Evolutionary conservation across 2,113 vertebrate species (phyloP), one percentile per base, ranked within the genome.

Genomic region (Glareola pratincola): DNA sequence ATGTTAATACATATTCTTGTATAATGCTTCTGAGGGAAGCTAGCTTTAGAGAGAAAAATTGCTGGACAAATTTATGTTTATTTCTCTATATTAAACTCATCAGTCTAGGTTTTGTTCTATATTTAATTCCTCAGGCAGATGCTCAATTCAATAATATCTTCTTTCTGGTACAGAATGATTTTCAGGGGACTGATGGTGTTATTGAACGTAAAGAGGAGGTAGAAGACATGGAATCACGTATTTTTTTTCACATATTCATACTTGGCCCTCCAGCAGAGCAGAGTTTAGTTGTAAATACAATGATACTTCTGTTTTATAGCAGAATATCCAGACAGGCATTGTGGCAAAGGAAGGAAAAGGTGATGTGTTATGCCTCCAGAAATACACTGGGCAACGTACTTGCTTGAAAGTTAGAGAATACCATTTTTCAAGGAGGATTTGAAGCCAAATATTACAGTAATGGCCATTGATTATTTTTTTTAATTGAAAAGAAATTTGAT

Each of bases 31-130:
- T 86, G 37, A 76, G 63, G 21, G 6, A 88, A 85, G 30, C 54
- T 83, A 57, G 56, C 79, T 90, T 88, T 83, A 67, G 79, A 74
- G 43, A 74, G 88, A 92, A 93, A 92, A 97, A 86, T 36, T 62
- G 41, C 18, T 74, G 64, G 67, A 83, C 86, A 82, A 91, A 94
- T 78, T 68, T 5, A 32, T 93, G 37, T 82, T 92, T 95, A 76
- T 94, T 95, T 94, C 69, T 94, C 1, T 68, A 45, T 94, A 93
- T 96, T 92, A 93, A 96, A 66, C 45, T 22, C 47, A 85, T 96
- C 71, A 63, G 48, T 95, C 93, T 85, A 79, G 32, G 43, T 83
- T 94, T 81, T 86, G 37, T 88, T 88, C 78, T 19, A 14, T 83
- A 64, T 73, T 48, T 88, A 88, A 59, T 74, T 94, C 71, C 67